Percentiles rank a stretch among this genome's conserved stretches.
Evolutionary conservation across 2,888 invertebrate genomes (phyloP).

Genomic region (Patella pellucida): DNA sequence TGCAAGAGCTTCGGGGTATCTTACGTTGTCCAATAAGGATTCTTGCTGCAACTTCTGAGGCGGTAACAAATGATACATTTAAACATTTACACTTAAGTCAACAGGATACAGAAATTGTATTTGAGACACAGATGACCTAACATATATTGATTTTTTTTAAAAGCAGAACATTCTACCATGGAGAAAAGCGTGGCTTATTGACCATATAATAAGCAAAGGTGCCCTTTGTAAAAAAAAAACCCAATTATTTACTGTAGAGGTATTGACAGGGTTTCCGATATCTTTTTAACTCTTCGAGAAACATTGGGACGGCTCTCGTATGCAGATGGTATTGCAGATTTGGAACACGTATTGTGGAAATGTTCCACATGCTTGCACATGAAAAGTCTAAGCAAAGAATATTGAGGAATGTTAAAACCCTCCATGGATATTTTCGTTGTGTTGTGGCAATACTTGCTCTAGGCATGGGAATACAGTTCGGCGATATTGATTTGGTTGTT

Average conservation of each 20-base stretch:
- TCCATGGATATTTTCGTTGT: slow-evolving; percentile 26
- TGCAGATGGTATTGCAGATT: slow-evolving; percentile 21
- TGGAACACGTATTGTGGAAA: slow-evolving; percentile 35
- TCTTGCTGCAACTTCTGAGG: slow-evolving; percentile 30
- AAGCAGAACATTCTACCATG: slow-evolving; percentile 15
- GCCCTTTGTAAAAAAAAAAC: slow-evolving; percentile 27
- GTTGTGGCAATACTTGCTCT: too few species aligned
- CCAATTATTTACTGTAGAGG: slow-evolving; percentile 36
- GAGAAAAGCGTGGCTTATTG: slow-evolving; percentile 21
- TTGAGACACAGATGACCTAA: slow-evolving; percentile 21
- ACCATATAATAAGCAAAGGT: slow-evolving; percentile 27
- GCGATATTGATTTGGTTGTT: too few species aligned
- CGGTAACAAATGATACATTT: slow-evolving; percentile 32
- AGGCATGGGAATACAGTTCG: too few species aligned
- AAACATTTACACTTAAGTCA: slow-evolving; percentile 23
- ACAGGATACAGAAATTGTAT: slow-evolving; percentile 21
- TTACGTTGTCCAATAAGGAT: slow-evolving; percentile 31
- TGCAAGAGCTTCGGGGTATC: too few species aligned
- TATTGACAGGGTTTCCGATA: slow-evolving; percentile 34
- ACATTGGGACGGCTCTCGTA: slow-evolving; percentile 28
- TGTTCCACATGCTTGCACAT: slow-evolving; percentile 37
- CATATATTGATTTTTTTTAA: slow-evolving; percentile 29
- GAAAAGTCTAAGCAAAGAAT: slow-evolving; percentile 31
- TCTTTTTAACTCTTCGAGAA: slow-evolving; percentile 31
- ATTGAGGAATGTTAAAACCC: slow-evolving; percentile 23